These are phyloP conservation scores for Cnemophilus loriae DNA, from an alignment of 2,113 vertebrate species.

Conservation along the genomic window DNA sequence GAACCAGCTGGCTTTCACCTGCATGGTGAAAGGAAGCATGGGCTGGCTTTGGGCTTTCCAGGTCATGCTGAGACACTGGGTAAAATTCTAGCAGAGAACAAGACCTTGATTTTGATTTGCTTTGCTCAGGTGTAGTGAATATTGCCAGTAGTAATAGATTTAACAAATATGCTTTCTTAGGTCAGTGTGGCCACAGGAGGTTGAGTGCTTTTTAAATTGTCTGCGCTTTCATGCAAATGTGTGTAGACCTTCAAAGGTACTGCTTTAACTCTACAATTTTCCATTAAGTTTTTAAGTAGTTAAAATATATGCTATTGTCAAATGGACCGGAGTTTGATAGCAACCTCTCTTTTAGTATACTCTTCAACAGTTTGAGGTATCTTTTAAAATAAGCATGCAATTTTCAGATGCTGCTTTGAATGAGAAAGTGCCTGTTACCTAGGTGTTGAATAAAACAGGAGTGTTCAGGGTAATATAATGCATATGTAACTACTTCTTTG, in stretches of 20 bases:
- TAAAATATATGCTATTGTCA: not conserved
- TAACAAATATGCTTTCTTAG: not conserved
- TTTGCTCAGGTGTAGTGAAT: not conserved
- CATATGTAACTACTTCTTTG: not conserved
- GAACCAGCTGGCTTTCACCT: not conserved
- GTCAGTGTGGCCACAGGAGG: not conserved
- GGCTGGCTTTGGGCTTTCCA: not conserved
- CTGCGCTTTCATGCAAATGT: not conserved
- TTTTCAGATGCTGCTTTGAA: not conserved
- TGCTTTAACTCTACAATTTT: not conserved
- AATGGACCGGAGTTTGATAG: not conserved
- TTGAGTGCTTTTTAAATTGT: not conserved
- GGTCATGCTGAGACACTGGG: not conserved
- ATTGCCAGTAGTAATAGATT: not conserved
- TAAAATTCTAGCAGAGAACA: not conserved
- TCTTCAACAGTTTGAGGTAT: not conserved
- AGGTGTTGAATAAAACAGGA: not conserved
- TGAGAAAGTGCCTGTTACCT: not conserved
- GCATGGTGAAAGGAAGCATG: not conserved
- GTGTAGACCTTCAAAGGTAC: not conserved
- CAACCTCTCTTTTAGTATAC: not conserved
- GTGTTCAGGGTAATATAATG: not conserved
- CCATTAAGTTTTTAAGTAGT: not conserved
- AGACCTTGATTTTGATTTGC: not conserved
- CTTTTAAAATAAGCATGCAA: not conserved